Percentiles rank a stretch among this genome's conserved stretches.
Evolutionary conservation across 2,888 invertebrate species (phyloP).

Genomic region (Polydrusus tereticollis): DNA sequence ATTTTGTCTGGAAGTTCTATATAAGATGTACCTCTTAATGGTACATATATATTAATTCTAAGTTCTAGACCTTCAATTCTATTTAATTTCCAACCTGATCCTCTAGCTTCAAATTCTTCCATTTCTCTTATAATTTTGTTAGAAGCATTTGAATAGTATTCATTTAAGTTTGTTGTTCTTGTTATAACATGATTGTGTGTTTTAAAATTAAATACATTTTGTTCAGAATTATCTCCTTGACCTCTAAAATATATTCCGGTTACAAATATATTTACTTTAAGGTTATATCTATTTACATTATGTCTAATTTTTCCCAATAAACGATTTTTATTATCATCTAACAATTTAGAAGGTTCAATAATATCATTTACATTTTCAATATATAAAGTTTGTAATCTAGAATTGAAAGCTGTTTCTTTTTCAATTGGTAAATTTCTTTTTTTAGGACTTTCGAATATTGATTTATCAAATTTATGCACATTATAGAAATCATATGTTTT

Average conservation of each 20-base stretch:
- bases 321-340: background rate
- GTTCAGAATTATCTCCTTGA: background rate
- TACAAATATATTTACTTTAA: background rate
- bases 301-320: no score
- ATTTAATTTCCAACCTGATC: no score
- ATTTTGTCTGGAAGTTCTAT: background rate
- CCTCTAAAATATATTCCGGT: no score
- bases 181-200: background rate
- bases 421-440: background rate
- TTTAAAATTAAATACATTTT: background rate
- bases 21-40: background rate
- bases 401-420: background rate
- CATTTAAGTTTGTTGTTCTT: background rate
- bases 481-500: background rate
- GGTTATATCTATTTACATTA: background rate
- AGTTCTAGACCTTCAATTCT: background rate
- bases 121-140: no score
- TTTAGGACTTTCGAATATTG: background rate
- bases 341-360: background rate
- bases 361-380: background rate
- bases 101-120: no score
- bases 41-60: background rate
- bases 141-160: background rate
- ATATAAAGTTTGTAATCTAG: background rate
- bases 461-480: background rate